Base-by-base conservation (phyloP, 1,140 invertebrate species). In the Diorhabda elongata region DNA sequence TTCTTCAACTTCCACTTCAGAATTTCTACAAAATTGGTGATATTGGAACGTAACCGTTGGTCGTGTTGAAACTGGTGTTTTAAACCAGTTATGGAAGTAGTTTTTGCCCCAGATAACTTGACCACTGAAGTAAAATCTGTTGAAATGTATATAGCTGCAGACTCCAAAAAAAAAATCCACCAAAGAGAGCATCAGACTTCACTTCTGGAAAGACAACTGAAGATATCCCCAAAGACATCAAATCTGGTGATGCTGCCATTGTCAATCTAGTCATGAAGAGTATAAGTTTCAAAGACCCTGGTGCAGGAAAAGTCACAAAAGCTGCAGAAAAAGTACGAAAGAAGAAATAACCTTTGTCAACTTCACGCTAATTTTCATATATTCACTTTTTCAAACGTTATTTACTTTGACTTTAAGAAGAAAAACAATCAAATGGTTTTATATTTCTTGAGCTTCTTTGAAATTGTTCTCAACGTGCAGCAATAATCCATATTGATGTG, bases 1-100 rank as follows among this genome's bases (percentile, higher is more conserved):
- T 95, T 75, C 90, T 97, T 56, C 91, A 93, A 87, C 89, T 97
- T 77, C 94, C 93, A 76, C 89, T 96, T 65, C 92, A 97, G 82
- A 96, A 98, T 85, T 96, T 98, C 42, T 98, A 98, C 91, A 98
- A 98, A 88, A 98, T 98, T 83, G 96, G 96, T 78, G 96, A 95
- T 88, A 98, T 98, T 84, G 96, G 96, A 84, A 96, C 96, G 68
- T 98, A 59, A 26, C 26, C 0, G 26, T 26, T 26, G 96, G 96
- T 77, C 88, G 96, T 83, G 95, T 98, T 60, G 96, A 98, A 85
- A 98, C 96, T 81, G 96, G 96, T 80, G 84, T 97, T 69, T 82
- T 98, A 70, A 98, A 82, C 95, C 96, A 61, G 96, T 95, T 81
- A 94, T 89, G 85, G 89, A 97, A 73, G 94, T 97, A 47, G 93